Base-by-base conservation (phyloP, 2,888 invertebrate species). In the Protonemura montana region DNA sequence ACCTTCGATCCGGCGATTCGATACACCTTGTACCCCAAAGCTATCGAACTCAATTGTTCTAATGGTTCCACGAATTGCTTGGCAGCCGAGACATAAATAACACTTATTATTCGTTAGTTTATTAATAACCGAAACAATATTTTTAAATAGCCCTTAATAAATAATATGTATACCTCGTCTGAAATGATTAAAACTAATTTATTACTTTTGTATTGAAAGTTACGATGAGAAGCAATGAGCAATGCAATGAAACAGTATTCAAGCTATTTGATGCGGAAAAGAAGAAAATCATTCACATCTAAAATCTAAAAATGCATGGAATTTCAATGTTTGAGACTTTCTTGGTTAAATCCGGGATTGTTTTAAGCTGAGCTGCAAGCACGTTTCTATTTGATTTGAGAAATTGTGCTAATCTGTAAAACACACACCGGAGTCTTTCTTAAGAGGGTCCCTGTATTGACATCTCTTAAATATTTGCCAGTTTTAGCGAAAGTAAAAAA, bases 401-500 rank as follows among this genome's bases (percentile, higher is more conserved):
- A 35, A 59, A 59, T 59, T 59, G 59, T 59, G 59, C 59, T 59
- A 3, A 59, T 59, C 59, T 59, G 59, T 21, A 59, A 21, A 59
- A 59, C 59, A 59, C 7, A 59, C 59, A 59, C 59, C 21, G 21
- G n/a, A n/a, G 59, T 59, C 59, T 3, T 35, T 35, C 35, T 59
- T 13, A 59, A 59, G 16, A 59, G 59, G 59, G 59, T 59, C 59
- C 16, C 59, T 59, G 13, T 59, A 59, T 59, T 59, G 59, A 59
- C 59, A 21, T 59, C 59, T 21, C 59, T 59, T 59, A 59, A 59
- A 59, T 59, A 59, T 59, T 59, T 59, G 59, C 59, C 59, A 59
- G 59, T 59, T 59, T 59, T 59, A 59, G 59, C 59, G 59, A 59
- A 59, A 59, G 59, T 59, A 59, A 59, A 59, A 59, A 59, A 59